phyloP scores from a whole-genome alignment of 2,888 invertebrate genomes.

The Microplitis manilae region DNA sequence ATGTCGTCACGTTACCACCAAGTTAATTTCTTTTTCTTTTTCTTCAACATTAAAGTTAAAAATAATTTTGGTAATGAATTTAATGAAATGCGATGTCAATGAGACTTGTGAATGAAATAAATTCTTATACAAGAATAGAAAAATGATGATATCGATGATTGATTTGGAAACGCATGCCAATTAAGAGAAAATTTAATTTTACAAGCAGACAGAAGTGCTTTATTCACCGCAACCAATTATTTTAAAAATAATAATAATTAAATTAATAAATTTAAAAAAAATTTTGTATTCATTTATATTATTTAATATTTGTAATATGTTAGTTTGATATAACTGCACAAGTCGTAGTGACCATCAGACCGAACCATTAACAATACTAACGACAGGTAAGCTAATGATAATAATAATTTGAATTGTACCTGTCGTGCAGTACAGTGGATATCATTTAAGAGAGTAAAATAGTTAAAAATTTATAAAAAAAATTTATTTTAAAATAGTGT shows the following conservation, averaged over 20 bases:
- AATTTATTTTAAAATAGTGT: constrained; percentile 55
- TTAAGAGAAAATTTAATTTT: constrained; percentile 70
- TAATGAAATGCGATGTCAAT: constrained; percentile 51
- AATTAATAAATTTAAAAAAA: constrained; percentile 47
- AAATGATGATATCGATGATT: constrained; percentile 61
- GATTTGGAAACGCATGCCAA: constrained; percentile 70
- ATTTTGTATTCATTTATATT: constrained; percentile 51
- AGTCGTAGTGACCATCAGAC: constrained; percentile 63
- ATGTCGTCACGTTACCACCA: constrained; percentile 48
- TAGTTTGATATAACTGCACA: constrained; percentile 72
- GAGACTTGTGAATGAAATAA: constrained; percentile 54
- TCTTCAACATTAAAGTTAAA: neutral
- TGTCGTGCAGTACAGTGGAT: constrained; percentile 23
- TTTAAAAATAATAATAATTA: neutral
- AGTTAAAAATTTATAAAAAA: neutral
- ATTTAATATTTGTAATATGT: constrained; percentile 61
- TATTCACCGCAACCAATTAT: constrained; percentile 70
- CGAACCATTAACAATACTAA: constrained; percentile 62
- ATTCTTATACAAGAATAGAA: constrained; percentile 54
- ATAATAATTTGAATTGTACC: neutral
- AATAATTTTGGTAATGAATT: constrained; percentile 46
- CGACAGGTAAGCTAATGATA: constrained; percentile 3
- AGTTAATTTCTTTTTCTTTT: constrained; percentile 27
- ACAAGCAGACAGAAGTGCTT: constrained; percentile 70
- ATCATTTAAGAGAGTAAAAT: constrained; percentile 60